These are phyloP conservation scores for Formicarius rufipectus DNA, from an alignment of 2,113 vertebrate genomes.

Conservation along the genomic window DNA sequence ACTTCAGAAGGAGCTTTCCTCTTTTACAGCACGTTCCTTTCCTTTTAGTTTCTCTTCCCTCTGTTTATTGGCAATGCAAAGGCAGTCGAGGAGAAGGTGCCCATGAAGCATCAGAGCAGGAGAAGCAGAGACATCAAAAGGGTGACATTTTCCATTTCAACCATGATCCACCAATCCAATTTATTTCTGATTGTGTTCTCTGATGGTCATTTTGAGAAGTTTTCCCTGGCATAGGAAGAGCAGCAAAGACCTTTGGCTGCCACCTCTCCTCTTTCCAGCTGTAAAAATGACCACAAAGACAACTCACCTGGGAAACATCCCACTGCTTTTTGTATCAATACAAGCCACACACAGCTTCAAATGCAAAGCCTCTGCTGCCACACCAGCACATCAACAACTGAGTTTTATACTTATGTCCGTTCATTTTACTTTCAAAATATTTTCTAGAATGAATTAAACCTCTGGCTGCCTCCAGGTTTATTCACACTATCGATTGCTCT, in stretches of 20 bases:
- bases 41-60: neutral
- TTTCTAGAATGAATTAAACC: neutral
- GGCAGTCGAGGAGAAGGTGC: neutral
- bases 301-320: neutral
- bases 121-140: neutral
- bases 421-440: neutral
- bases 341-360: neutral
- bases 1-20: neutral
- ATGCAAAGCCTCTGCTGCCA: neutral
- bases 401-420: neutral
- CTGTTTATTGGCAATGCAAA: neutral
- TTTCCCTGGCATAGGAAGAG: neutral
- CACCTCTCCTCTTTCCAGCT: neutral
- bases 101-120: neutral
- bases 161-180: neutral
- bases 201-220: neutral
- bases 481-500: conserved; percentile 12
- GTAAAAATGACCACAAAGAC: neutral
- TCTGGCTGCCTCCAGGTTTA: neutral
- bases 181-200: neutral
- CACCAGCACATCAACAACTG: neutral
- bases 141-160: neutral
- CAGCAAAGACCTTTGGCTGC: neutral
- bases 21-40: neutral
- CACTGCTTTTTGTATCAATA: accelerated